Evolutionary conservation across 37 sponge, comb jelly and placozoan genomes (phyloP), one percentile per base, ranked within the genome.

Genomic region (Halichondria panicea): DNA sequence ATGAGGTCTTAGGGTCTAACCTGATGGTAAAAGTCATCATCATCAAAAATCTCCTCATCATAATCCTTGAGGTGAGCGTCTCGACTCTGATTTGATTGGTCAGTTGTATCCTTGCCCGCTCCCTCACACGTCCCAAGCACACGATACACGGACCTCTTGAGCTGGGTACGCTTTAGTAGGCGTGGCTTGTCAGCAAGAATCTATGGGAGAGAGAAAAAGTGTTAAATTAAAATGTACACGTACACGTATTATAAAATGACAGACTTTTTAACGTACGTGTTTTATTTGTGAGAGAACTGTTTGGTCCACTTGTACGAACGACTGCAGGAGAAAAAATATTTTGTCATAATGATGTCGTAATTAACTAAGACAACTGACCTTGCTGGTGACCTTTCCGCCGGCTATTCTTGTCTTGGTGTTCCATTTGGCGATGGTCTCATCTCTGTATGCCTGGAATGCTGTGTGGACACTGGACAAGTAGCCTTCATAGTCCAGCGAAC

Each of bases 21-120:
- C 72, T 94, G 97, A 71, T 96, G 97, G 57, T 96, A 96, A 56
- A 96, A 96, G 66, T 96, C 97, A 40, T 79, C 79, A 31, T 96
- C 97, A 87, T 96, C 94, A 90, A 89, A 96, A 28, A 92, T 93
- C 70, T 96, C 88, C 12, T 82, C 81, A 72, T 93, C 78, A 74
- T 75, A 82, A 35, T 80, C 79, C 32, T 55, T 77, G 32, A 96
- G 69, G 41, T 96, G 90, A 3, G 80, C 31, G 55, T 92, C 92
- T 43, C 60, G 79, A 32, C 27, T 28, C 34, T 8, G 21, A 15
- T 12, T 1, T 0, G 50, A 43, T 25, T 54, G 53, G 21, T 39
- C 55, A 22, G 56, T 60, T 24, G 41, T 40, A 0, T 59, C 41
- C 33, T 19, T 33, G 5, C 28, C 66, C 22, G n/a, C 73, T 1